Evolutionary conservation across 2,113 vertebrate species (phyloP).

Genomic region (Microcebus griseorufus): DNA sequence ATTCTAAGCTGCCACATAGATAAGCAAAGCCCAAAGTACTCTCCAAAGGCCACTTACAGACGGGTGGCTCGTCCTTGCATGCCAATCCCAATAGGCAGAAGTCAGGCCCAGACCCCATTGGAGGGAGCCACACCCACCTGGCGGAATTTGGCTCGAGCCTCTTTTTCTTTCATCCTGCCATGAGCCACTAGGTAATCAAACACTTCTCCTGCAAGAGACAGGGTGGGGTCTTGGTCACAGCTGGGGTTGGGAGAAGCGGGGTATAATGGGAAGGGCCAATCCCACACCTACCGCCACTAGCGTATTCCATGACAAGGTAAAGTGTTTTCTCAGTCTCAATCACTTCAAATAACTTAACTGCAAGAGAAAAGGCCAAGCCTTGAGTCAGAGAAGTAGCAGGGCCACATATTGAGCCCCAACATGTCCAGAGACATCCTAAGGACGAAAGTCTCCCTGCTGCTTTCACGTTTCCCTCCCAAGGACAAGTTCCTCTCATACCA

Average conservation of each 20-base stretch:
- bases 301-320: constrained; percentile 97
- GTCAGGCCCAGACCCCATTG: no score
- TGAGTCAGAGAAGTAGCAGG: not conserved
- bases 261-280: not conserved
- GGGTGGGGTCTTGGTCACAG: not conserved
- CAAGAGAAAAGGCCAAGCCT: constrained; percentile 29
- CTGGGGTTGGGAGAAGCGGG: not conserved
- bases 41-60: no score
- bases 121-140: constrained; percentile 87
- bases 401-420: fast-evolving
- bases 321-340: constrained; percentile 97
- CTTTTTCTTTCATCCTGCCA: constrained; percentile 98
- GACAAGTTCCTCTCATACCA: not conserved
- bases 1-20: no score
- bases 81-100: no score
- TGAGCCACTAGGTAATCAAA: constrained; percentile 97
- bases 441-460: not conserved
- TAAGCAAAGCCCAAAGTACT: no score
- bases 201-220: constrained; percentile 89
- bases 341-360: constrained; percentile 97
- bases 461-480: not conserved
- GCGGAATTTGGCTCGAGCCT: constrained; percentile 96
- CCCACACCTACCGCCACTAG: constrained; percentile 91
- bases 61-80: no score
- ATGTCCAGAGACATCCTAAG: not conserved